Conservation (phyloP, 2,888 invertebrate species). For the Hemithea aestivaria region DNA sequence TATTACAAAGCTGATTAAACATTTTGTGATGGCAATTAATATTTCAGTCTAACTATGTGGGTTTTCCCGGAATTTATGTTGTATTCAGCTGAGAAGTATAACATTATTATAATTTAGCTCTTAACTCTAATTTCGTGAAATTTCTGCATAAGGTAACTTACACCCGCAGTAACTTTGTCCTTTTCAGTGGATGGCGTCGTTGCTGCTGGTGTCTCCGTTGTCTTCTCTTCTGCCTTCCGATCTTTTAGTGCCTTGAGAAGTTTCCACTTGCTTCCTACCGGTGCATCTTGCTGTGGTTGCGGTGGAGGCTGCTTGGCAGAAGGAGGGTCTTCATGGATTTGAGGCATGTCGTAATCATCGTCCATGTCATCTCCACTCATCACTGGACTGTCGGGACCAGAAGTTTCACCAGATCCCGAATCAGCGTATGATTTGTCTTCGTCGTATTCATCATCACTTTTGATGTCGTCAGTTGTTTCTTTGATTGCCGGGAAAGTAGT, state of each 20-base stretch:
- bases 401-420: slow-evolving; percentile 90
- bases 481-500: slow-evolving; percentile 72
- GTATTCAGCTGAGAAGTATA: slow-evolving; percentile 18
- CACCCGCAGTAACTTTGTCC: slow-evolving; percentile 85
- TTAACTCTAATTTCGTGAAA: slow-evolving; percentile 83
- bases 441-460: slow-evolving; percentile 51
- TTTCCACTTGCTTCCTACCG: slow-evolving; percentile 93
- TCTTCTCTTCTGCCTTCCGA: slow-evolving; percentile 92
- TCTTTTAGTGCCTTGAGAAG: slow-evolving; percentile 93
- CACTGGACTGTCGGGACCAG: slow-evolving; percentile 92
- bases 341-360: slow-evolving; percentile 80
- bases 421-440: slow-evolving; percentile 74
- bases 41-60: slow-evolving; percentile 55
- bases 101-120: slow-evolving; percentile 53
- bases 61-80: slow-evolving; percentile 26
- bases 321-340: slow-evolving; percentile 53
- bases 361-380: slow-evolving; percentile 86
- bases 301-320: slow-evolving; percentile 49
- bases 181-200: slow-evolving; percentile 80
- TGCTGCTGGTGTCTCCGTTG: slow-evolving; percentile 82
- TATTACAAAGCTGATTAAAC: slow-evolving; percentile 50
- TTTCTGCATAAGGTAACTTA: slow-evolving; percentile 82
- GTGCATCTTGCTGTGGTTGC: slow-evolving; percentile 74
- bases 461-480: slow-evolving; percentile 56
- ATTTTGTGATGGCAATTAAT: slow-evolving; percentile 42